These are phyloP conservation scores for Calcarius lapponicus DNA, from an alignment of 2,797 vertebrate species.

Conservation along the genomic window DNA sequence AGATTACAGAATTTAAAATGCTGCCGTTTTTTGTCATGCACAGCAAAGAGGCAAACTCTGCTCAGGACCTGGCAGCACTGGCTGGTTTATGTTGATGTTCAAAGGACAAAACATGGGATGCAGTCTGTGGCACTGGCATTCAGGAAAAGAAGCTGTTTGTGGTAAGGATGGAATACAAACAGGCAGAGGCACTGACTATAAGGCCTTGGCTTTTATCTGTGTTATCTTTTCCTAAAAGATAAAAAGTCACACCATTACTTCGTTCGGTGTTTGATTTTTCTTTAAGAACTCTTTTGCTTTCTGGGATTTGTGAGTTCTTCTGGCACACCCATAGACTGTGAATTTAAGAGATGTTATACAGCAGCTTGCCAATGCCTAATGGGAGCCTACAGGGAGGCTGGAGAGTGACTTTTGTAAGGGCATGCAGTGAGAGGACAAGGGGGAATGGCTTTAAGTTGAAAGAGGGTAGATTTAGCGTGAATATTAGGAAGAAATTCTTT, in stretches of 20 bases:
- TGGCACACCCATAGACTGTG: neutral
- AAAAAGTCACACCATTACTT: neutral
- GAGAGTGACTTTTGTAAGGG: neutral
- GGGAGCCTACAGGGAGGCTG: neutral
- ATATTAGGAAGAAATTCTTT: neutral
- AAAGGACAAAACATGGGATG: constrained; percentile 79
- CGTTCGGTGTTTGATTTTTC: accelerated
- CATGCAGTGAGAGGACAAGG: neutral
- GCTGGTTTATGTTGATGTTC: constrained; percentile 80
- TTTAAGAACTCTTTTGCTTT: neutral
- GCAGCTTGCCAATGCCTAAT: neutral
- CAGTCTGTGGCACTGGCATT: constrained; percentile 75
- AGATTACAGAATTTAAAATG: neutral
- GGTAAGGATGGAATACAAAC: constrained; percentile 71
- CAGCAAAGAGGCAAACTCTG: constrained; percentile 68
- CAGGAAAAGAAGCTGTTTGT: constrained; percentile 63
- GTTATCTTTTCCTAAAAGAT: neutral
- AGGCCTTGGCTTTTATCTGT: neutral
- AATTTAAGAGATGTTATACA: neutral
- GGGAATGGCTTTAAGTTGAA: neutral
- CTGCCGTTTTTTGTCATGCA: neutral
- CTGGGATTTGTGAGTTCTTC: neutral
- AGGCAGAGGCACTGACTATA: neutral
- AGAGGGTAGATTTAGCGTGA: neutral
- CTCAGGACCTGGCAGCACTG: constrained; percentile 79